These are phyloP conservation scores for Conomelus anceps DNA, from an alignment of 2,888 invertebrate species.

Conservation along the genomic window DNA sequence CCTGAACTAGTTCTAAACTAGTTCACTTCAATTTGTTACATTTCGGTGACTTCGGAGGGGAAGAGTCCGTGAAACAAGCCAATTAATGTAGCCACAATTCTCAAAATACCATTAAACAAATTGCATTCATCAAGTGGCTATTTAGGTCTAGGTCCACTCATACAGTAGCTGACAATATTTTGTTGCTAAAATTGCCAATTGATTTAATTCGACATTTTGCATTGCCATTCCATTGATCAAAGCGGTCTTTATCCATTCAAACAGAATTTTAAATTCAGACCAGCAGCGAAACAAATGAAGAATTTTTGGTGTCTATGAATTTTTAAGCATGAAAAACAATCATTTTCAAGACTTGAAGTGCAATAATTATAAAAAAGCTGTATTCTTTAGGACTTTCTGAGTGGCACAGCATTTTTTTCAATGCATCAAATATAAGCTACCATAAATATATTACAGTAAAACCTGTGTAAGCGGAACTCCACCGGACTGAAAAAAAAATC, in stretches of 20 bases:
- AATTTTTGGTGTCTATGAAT: too few relatives aligned
- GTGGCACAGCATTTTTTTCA: too few relatives aligned
- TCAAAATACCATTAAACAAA: neutral
- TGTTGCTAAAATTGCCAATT: neutral
- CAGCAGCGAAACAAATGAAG: too few relatives aligned
- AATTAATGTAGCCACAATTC: neutral
- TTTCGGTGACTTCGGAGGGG: neutral
- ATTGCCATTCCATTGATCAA: neutral
- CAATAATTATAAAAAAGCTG: too few relatives aligned
- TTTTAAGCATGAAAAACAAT: too few relatives aligned
- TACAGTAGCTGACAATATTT: neutral
- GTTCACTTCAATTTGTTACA: neutral
- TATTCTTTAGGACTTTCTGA: too few relatives aligned
- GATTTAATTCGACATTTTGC: neutral
- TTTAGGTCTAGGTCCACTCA: neutral
- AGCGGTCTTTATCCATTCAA: neutral
- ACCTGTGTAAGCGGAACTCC: too few relatives aligned
- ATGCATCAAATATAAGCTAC: too few relatives aligned
- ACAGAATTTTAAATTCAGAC: too few relatives aligned
- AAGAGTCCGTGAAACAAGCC: neutral
- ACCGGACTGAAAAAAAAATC: too few relatives aligned
- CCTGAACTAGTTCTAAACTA: neutral
- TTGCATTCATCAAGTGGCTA: neutral
- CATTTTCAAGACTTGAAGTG: too few relatives aligned
- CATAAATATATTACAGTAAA: too few relatives aligned